Evolutionary conservation across 2,888 invertebrate genomes (phyloP), one percentile per base, ranked within the genome.

Genomic region (Kuschelorhynchus macadamiae): DNA sequence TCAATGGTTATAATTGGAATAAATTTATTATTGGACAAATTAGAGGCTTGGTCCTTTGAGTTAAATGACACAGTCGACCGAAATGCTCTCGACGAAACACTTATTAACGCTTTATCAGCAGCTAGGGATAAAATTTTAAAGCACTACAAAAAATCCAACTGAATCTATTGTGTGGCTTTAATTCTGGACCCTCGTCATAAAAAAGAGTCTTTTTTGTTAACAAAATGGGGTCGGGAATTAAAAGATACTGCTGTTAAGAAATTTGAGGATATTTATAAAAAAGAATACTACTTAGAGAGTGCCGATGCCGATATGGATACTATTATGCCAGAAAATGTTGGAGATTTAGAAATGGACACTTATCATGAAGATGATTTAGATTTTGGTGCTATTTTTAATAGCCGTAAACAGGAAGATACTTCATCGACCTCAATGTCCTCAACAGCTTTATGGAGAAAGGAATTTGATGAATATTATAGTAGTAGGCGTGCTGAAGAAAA

Each of bases 191-290:
- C 36, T 36, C 12, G 36, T 36, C 3, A 36, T 7, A 36, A 36
- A 36, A 36, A n/a, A 7, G 12, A 7, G n/a, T 36, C 5, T 36
- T 36, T 36, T 12, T 36, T 11, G 11, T 11, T 36, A 36, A 36
- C 11, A 4, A 36, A 36, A 36, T 36, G 36, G 36, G 3, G 36
- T 36, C 3, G 36, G 36, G 12, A 36, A 36, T 11, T 36, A 11
- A 4, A 36, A 5, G 7, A 5, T 25, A 7, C 3, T 25, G 25
- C 25, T 25, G 7, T 25, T 7, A 25, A 25, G 7, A 25, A 25
- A 25, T 25, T 3, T 25, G 7, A 42, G 46, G 36, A 25, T 36
- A 30, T 64, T 56, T 56, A 42, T 36, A 64, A 47, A 64, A 64
- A 42, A 8, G 2, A 44, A 8, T 44, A 44, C 17, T 17, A 44